Evolutionary conservation across 2,888 invertebrate genomes (phyloP).

Genomic region (Trisateles emortualis): DNA sequence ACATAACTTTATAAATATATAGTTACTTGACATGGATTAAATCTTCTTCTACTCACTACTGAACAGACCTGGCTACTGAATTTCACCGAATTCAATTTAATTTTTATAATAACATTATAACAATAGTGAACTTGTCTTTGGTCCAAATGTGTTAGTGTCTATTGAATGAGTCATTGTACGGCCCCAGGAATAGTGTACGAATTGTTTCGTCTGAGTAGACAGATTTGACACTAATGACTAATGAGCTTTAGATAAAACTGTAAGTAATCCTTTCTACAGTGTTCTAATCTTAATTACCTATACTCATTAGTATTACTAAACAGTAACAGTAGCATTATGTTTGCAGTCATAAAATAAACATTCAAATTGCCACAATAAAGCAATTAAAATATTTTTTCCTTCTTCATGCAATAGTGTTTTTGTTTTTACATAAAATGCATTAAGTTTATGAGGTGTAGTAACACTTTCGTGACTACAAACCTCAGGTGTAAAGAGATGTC

Average conservation of each 20-base stretch:
- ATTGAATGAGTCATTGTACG: too few relatives aligned
- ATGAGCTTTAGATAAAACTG: neutral
- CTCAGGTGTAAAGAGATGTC: constrained; percentile 61
- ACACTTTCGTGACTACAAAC: constrained; percentile 54
- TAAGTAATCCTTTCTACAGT: neutral
- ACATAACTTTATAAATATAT: too few relatives aligned
- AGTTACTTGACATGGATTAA: too few relatives aligned
- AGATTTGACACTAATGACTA: neutral
- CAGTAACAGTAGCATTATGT: neutral
- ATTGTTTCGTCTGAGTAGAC: neutral
- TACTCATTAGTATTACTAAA: neutral
- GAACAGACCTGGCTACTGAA: too few relatives aligned
- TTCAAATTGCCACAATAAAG: constrained; percentile 8
- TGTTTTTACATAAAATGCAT: constrained; percentile 49
- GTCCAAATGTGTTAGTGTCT: too few relatives aligned
- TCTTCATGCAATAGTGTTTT: constrained; percentile 13
- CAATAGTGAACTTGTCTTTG: too few relatives aligned
- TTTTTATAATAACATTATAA: too few relatives aligned
- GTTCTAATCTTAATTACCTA: neutral
- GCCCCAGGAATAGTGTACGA: too few relatives aligned
- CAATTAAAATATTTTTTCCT: constrained; percentile 15
- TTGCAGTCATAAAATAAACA: constrained; percentile 1
- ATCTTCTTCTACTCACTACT: too few relatives aligned
- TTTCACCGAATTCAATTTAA: too few relatives aligned
- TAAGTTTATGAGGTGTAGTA: constrained; percentile 40